Base-by-base conservation (phyloP, 2,797 vertebrate genomes). In the Lepilemur septentrionalis region DNA sequence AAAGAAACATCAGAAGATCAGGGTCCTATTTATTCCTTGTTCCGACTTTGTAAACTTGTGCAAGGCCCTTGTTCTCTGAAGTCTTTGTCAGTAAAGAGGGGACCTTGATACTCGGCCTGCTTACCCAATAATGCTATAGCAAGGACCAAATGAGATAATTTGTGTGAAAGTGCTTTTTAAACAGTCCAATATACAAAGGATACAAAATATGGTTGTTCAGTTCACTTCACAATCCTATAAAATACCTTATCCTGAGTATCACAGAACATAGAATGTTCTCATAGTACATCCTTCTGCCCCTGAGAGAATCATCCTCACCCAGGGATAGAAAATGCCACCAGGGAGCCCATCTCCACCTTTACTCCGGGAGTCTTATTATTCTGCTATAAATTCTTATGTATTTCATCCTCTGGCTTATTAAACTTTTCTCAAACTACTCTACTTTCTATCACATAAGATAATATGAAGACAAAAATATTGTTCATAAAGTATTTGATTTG, bases 401-500 rank as follows among this genome's bases (percentile, higher is more conserved):
- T 70, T 83, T 57, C 41, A 80, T 41, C 38, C 35, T 82, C 25
- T 48, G 59, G 11, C 78, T 85, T 84, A 32, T 11, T 52, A 78
- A 82, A 52, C 35, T 82, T 61, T 41, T 86, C 52, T 95, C 84
- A 75, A 59, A 55, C 46, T 75, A 38, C 48, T 61, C 20, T 84
- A 55, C 57, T 75, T 87, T 79, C 43, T 93, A 22, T 83, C 52
- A 63, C 28, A 79, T 61, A 88, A 96, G 83, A 63, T 70, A 69
- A 23, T 32, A 83, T 32, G 30, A 92, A 81, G 50, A 30, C 80
- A 86, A 93, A 96, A 94, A 59, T 43, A 32, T 41, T 50, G 59
- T 65, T 84, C 41, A 25, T 88, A 55, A 91, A 88, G 81, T 89
- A 85, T 67, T 81, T 87, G 30, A 92, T 48, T 87, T 83, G 18